A percentile compares a stretch with the other conserved stretches of the same genome.
Conservation (phyloP, 1,140 invertebrate species). For the Rhyacophila brunnea region DNA sequence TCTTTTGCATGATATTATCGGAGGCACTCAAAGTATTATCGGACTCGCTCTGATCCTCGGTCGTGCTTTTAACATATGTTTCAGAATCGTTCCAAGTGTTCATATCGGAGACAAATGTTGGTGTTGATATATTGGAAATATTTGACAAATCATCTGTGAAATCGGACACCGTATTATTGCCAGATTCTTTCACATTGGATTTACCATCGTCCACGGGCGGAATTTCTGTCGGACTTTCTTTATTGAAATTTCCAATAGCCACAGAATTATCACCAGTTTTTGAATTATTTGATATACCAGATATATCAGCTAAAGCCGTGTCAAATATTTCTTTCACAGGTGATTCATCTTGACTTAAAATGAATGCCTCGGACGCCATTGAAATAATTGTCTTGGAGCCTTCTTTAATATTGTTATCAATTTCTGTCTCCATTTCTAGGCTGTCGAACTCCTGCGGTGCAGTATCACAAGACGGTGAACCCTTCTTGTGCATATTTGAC, state of each 20-base stretch:
- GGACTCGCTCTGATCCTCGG: no score
- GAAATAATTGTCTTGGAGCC: background rate
- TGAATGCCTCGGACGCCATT: no score
- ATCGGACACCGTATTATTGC: conserved; percentile 21
- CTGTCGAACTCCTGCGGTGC: no score
- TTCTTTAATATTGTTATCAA: background rate
- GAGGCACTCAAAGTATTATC: no score
- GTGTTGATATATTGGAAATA: conserved; percentile 46
- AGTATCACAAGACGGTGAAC: no score
- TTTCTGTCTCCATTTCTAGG: background rate
- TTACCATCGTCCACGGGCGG: conserved; percentile 18
- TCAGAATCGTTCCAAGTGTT: conserved; percentile 49
- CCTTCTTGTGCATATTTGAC: no score
- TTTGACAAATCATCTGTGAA: conserved; percentile 39
- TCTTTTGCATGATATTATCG: no score
- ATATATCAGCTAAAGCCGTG: background rate
- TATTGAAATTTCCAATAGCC: no score
- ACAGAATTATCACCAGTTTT: conserved; percentile 15
- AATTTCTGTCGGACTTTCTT: no score
- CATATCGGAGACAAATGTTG: conserved; percentile 48
- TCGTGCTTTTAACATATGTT: background rate
- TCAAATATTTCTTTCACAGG: background rate
- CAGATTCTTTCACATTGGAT: conserved; percentile 14
- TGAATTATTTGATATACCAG: background rate
- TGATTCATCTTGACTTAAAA: background rate